These are phyloP conservation scores for Zoanthus gigantus DNA, from an alignment of 92 coral and sea anemone species.

Conservation along the genomic window DNA sequence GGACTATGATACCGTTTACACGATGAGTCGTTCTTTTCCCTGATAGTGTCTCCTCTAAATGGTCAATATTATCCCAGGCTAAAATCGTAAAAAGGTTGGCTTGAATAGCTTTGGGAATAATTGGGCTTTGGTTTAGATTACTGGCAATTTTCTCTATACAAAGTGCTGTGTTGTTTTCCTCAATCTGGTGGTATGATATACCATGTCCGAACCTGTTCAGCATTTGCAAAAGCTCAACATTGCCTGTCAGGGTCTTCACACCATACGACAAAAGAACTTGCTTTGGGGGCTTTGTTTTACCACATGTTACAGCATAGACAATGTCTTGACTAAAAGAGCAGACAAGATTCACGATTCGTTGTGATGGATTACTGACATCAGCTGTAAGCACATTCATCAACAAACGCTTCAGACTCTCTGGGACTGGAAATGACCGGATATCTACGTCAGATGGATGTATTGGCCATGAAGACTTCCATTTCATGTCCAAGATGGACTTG, in stretches of 20 bases:
- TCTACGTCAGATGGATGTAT: conserved; percentile 63
- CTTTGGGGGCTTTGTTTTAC: conserved; percentile 60
- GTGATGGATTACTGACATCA: conserved; percentile 54
- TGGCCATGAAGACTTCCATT: conserved; percentile 50
- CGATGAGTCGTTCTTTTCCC: conserved; percentile 66
- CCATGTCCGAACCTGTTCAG: conserved; percentile 69
- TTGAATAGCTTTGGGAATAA: conserved; percentile 60
- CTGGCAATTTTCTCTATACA: conserved; percentile 61
- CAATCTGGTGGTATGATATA: conserved; percentile 57
- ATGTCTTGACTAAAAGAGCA: too few relatives aligned
- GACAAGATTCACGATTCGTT: too few relatives aligned
- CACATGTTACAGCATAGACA: conserved; percentile 18
- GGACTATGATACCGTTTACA: conserved; percentile 62
- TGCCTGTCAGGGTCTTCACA: conserved; percentile 63
- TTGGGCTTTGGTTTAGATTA: conserved; percentile 48
- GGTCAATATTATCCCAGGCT: conserved; percentile 54
- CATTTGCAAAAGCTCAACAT: conserved; percentile 60
- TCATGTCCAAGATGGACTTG: conserved; percentile 40
- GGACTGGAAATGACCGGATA: conserved; percentile 47
- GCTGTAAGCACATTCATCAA: conserved; percentile 49
- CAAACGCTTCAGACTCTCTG: conserved; percentile 51
- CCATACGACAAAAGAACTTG: conserved; percentile 63
- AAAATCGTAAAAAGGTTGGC: conserved; percentile 61
- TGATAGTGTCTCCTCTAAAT: conserved; percentile 35
- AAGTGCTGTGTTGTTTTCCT: conserved; percentile 21